Conservation (phyloP, 1,140 invertebrate species). For the Meloidogyne floridensis region DNA sequence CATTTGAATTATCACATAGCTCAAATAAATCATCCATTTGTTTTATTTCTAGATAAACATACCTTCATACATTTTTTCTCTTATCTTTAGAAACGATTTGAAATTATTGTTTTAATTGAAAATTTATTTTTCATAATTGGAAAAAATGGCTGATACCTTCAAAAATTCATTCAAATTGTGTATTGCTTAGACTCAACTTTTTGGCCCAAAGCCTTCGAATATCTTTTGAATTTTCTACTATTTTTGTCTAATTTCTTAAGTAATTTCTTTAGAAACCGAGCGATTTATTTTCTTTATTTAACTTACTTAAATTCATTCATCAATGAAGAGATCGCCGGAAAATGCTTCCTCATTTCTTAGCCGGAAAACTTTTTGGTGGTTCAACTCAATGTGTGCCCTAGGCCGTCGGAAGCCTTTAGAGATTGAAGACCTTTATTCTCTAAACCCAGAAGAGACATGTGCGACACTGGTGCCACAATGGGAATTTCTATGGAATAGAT, state of each 20-base stretch:
- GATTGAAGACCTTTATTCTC: slow-evolving; percentile 57
- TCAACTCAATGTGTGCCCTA: slow-evolving; percentile 55
- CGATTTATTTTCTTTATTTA: neutral
- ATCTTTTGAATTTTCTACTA: too few species aligned
- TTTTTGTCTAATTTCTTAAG: too few species aligned
- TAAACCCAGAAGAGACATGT: slow-evolving; percentile 52
- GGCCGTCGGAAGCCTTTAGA: slow-evolving; percentile 57
- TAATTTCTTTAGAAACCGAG: neutral
- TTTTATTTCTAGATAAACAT: neutral
- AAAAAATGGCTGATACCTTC: too few species aligned
- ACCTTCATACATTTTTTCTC: neutral
- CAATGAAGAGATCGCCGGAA: slow-evolving; percentile 52
- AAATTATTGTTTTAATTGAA: neutral
- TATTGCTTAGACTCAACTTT: too few species aligned
- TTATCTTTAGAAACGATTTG: neutral
- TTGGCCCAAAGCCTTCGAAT: too few species aligned
- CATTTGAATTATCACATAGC: neutral
- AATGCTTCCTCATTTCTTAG: slow-evolving; percentile 58
- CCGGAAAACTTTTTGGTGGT: slow-evolving; percentile 63
- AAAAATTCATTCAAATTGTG: too few species aligned
- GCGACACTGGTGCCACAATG: slow-evolving; percentile 48
- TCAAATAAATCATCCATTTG: neutral
- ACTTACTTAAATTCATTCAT: neutral
- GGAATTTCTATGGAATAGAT: slow-evolving; percentile 55
- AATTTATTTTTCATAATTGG: too few species aligned